A percentile compares a stretch with the other conserved stretches of the same genome.
These are phyloP conservation scores for Ahaetulla prasina DNA, from an alignment of 2,113 vertebrate genomes.

Conservation along the genomic window DNA sequence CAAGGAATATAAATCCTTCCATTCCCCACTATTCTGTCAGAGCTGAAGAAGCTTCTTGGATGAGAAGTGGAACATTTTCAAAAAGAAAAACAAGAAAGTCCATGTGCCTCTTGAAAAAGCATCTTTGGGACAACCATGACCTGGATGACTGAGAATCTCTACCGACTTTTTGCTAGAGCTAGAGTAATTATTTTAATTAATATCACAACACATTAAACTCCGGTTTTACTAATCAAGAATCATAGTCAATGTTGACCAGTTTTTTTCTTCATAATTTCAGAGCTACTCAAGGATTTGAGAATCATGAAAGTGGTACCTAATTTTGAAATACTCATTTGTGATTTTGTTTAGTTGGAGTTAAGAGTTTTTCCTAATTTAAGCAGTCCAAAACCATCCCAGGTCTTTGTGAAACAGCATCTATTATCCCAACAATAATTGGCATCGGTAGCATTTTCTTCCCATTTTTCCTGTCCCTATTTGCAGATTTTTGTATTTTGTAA, in stretches of 20 bases:
- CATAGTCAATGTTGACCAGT: not conserved
- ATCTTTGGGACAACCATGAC: too few relatives aligned
- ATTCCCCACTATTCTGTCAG: too few relatives aligned
- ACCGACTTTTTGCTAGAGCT: not conserved
- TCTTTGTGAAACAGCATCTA: not conserved
- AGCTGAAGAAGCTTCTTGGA: too few relatives aligned
- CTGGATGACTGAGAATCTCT: too few relatives aligned
- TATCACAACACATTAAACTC: not conserved
- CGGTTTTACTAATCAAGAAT: not conserved
- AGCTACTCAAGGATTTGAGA: not conserved
- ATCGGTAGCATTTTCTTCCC: not conserved
- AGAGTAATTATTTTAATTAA: not conserved
- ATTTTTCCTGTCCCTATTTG: not conserved
- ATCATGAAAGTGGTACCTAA: not conserved
- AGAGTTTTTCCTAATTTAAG: not conserved
- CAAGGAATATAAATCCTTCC: too few relatives aligned
- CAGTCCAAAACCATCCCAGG: not conserved
- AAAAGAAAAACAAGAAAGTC: too few relatives aligned
- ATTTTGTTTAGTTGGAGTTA: not conserved
- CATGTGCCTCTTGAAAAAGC: too few relatives aligned
- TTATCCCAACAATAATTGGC: not conserved
- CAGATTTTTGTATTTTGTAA: not conserved
- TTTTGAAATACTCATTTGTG: not conserved
- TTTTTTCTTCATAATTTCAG: not conserved
- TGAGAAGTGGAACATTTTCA: too few relatives aligned